Percentiles rank a stretch among this genome's conserved stretches.
These are phyloP conservation scores for Pantala flavescens DNA, from an alignment of 1,140 invertebrate species.

Conservation along the genomic window DNA sequence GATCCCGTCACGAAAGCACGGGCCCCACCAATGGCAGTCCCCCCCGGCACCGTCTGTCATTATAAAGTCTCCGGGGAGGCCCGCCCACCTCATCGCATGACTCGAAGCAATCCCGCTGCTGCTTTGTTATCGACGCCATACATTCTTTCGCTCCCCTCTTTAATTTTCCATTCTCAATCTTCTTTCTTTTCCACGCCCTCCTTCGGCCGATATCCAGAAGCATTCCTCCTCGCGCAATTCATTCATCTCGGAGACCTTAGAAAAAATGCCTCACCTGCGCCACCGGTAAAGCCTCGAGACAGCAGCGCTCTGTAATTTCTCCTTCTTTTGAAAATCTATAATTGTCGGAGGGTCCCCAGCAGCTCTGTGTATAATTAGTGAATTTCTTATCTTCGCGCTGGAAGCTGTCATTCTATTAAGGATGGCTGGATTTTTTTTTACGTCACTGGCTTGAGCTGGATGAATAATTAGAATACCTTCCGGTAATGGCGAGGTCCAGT, in stretches of 20 bases:
- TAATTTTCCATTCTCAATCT: constrained; percentile 10
- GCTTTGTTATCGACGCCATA: neutral
- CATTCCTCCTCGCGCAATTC: neutral
- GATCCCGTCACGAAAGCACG: neutral
- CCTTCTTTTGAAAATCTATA: too few species aligned
- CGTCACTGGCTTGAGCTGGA: too few species aligned
- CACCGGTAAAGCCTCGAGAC: too few species aligned
- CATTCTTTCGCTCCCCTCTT: neutral
- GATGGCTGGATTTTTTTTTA: too few species aligned
- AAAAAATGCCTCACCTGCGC: neutral
- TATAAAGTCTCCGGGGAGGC: neutral
- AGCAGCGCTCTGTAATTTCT: too few species aligned
- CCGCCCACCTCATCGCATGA: neutral
- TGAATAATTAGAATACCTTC: too few species aligned
- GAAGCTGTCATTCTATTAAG: too few species aligned
- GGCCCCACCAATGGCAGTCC: neutral
- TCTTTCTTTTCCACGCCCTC: constrained; percentile 3
- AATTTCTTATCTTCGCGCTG: too few species aligned
- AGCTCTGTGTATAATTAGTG: too few species aligned
- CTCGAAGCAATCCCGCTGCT: neutral
- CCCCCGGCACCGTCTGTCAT: neutral
- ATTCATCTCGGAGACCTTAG: neutral
- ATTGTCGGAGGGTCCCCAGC: too few species aligned
- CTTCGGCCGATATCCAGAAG: neutral
- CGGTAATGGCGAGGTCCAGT: too few species aligned